Conservation (phyloP, 1,140 invertebrate species). For the Yoshiicerus persimilis region DNA sequence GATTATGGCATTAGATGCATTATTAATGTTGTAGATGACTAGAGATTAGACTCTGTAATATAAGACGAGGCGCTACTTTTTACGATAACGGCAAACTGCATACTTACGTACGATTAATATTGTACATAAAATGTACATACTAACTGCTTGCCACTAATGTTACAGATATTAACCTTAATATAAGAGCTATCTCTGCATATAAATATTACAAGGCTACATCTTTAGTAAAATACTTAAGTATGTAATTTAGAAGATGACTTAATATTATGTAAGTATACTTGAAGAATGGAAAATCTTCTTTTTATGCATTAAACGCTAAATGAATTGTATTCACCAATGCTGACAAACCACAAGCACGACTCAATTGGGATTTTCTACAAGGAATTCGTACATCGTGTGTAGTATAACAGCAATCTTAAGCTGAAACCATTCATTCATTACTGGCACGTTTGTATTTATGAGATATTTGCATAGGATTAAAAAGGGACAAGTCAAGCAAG, state of each 20-base stretch:
- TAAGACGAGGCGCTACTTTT: neutral
- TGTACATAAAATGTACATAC: neutral
- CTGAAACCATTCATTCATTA: neutral
- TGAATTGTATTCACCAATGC: neutral
- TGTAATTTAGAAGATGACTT: neutral
- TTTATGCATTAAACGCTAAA: neutral
- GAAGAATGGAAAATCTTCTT: neutral
- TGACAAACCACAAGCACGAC: neutral
- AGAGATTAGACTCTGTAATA: neutral
- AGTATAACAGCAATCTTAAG: no score
- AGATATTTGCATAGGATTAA: neutral
- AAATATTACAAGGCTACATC: neutral
- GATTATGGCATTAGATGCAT: neutral
- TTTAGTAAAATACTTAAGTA: neutral
- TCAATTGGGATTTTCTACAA: neutral
- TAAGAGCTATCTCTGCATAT: neutral
- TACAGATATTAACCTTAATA: neutral
- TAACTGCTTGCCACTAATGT: neutral
- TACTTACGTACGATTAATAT: neutral
- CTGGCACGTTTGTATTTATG: neutral
- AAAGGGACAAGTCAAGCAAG: neutral
- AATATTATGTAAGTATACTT: no score
- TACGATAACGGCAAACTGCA: neutral
- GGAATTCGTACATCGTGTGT: no score
- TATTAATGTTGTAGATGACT: neutral